Evolutionary conservation across 2,797 vertebrate species (phyloP).

Genomic region (Gobio occitaniae): DNA sequence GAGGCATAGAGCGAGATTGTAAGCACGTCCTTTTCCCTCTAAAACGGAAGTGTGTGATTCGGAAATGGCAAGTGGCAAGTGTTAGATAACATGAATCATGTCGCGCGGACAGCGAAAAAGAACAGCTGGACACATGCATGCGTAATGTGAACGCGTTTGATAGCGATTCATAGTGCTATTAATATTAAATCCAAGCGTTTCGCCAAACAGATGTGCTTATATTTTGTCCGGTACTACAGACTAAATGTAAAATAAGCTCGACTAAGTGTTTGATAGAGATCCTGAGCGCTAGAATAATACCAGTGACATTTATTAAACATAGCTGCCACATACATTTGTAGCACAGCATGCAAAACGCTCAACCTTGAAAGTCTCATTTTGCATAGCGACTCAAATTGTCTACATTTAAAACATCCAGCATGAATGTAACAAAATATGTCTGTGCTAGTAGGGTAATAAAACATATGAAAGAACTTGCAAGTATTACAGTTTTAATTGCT

Average conservation of each 20-base stretch:
- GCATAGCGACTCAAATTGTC: not conserved
- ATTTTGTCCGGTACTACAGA: no score
- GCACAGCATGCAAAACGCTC: not conserved
- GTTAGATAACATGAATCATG: slow-evolving; percentile 31
- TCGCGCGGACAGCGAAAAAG: not conserved
- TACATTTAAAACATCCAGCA: not conserved
- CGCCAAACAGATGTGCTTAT: not conserved
- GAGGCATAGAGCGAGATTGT: not conserved
- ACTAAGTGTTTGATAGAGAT: not conserved
- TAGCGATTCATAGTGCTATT: not conserved
- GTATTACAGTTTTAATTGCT: not conserved
- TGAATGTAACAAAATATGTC: not conserved
- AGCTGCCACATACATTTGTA: not conserved
- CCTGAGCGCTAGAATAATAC: not conserved
- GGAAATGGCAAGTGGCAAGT: slow-evolving; percentile 4
- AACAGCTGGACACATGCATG: slow-evolving; percentile 18
- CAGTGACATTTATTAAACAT: not conserved
- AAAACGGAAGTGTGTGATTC: slow-evolving; percentile 5
- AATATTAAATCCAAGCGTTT: no score
- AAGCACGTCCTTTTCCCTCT: not conserved
- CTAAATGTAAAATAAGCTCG: no score
- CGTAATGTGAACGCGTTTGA: not conserved
- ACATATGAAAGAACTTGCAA: not conserved
- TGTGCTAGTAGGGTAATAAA: not conserved
- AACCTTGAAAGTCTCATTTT: not conserved